Percentiles rank a stretch among this genome's conserved stretches.
Evolutionary conservation across 1,140 invertebrate genomes (phyloP).

Genomic region (Diachasma alloeum): DNA sequence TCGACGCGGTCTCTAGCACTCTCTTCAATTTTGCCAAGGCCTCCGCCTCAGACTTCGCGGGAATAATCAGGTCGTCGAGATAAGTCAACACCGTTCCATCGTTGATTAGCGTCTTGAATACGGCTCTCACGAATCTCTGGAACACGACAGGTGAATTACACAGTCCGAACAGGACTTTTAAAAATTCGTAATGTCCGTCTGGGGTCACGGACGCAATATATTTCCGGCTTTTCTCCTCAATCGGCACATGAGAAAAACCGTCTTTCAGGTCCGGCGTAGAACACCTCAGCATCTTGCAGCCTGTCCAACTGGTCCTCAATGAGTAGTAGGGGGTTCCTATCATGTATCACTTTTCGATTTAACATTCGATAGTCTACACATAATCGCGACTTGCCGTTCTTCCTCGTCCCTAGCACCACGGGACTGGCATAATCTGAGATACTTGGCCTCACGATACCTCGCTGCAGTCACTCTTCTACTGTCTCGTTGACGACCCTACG

Average conservation of each 20-base stretch:
- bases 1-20: constrained; percentile 32
- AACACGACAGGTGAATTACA: neutral
- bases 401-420: constrained; percentile 42
- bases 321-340: too few species aligned
- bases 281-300: too few species aligned
- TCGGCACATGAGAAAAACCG: too few species aligned
- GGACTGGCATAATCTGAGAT: constrained; percentile 43
- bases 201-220: too few species aligned
- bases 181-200: too few species aligned
- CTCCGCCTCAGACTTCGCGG: neutral
- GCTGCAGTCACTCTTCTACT: constrained; percentile 21
- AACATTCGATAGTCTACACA: too few species aligned
- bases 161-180: too few species aligned
- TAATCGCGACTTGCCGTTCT: constrained; percentile 34
- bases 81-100: neutral
- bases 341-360: neutral
- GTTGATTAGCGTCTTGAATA: too few species aligned
- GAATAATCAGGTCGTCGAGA: constrained; percentile 30
- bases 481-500: too few species aligned
- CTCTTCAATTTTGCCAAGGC: constrained; percentile 29
- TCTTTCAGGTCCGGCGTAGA: too few species aligned
- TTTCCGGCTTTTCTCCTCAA: too few species aligned
- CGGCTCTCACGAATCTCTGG: neutral
- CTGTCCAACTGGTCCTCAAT: too few species aligned
- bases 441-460: constrained; percentile 37